Evolutionary conservation across 2,797 vertebrate genomes (phyloP), one percentile per base, ranked within the genome.

Genomic region (Diceros bicornis): DNA sequence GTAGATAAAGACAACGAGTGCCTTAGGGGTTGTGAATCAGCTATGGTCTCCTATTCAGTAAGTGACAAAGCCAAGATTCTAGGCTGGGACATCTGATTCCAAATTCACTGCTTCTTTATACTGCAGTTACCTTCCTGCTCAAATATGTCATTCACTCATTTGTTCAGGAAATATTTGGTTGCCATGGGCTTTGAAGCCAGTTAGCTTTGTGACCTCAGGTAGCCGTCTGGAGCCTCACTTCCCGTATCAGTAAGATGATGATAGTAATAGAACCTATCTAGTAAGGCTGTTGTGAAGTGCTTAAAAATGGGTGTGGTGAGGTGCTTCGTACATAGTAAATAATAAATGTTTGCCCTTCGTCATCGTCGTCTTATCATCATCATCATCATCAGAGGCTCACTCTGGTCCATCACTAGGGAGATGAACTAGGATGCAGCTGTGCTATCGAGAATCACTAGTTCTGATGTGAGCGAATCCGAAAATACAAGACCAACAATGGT

Each of bases 191-290:
- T 72, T 27, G 57, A 87, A 78, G 37, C n/a, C 57, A 72, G 21
- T 61, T 11, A 66, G 13, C 52, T 84, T 69, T 81, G 71, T 93
- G 81, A 85, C 23, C 50, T 78, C 16, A 4, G 64, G 32, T 84
- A 47, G 20, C 37, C 34, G 71, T 18, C 29, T 27, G 23, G 25
- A 83, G 44, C 29, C 34, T 79, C 52, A 25, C 14, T 86, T 71
- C 44, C 71, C 25, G 87, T 29, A 57, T 92, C 72, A 81, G n/a
- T 47, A 82, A 89, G 86, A 44, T 88, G 16, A 66, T 78, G 77
- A 44, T 52, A 71, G 7, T 32, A 74, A 61, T 29, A 50, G 85
- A 41, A 69, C n/a, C 14, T 85, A 13, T 44, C 57, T 88, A 44
- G 18, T 34, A 88, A 78, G 37, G 50, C 69, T 94, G 8, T 34